Base-by-base conservation (phyloP, 2,888 invertebrate species). In the Subacronicta megacephala region DNA sequence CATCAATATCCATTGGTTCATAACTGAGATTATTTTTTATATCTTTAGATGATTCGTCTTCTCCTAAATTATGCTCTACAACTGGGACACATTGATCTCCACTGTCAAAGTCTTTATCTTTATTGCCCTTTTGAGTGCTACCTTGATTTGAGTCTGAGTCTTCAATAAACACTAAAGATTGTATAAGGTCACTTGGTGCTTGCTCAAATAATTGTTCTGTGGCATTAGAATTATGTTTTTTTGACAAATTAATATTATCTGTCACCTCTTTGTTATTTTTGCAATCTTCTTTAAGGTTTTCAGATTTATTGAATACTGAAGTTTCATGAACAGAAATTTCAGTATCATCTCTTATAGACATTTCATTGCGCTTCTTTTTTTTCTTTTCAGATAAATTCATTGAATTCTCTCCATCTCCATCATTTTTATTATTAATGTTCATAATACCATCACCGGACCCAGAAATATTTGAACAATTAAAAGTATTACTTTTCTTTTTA, bases 1-100 rank as follows among this genome's bases (percentile, higher is more conserved):
- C 91, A 79, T 94, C 94, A 74, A 94, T 81, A 78, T 94, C 94
- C 93, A 94, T 94, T 18, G 93, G 92, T 78, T 94, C 93, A 70
- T 84, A 88, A 57, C 81, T 83, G 23, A 83, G 70, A 71, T 85
- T 81, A 56, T 35, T 71, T 41, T 63, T 52, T n/a, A 55, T 7
- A 26, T 58, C 49, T 51, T 68, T 54, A 17, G 49, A 45, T 9
- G 59, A 56, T 52, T 77, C 49, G 18, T 43, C 33, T 15, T 70
- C 62, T 46, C 54, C 62, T 40, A 71, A 51, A 13, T 69, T 17
- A 59, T 85, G 80, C 41, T 81, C 69, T 46, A 90, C 75, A 47
- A 87, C 83, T 31, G 92, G 92, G 1, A 91, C 92, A 83, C 90
- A 90, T 73, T 93, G 92, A 64, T 92, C 91, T 67, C 81, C 90